These are phyloP conservation scores for Microcebus lehilahytsara DNA, from an alignment of 2,113 vertebrate genomes.

Conservation along the genomic window DNA sequence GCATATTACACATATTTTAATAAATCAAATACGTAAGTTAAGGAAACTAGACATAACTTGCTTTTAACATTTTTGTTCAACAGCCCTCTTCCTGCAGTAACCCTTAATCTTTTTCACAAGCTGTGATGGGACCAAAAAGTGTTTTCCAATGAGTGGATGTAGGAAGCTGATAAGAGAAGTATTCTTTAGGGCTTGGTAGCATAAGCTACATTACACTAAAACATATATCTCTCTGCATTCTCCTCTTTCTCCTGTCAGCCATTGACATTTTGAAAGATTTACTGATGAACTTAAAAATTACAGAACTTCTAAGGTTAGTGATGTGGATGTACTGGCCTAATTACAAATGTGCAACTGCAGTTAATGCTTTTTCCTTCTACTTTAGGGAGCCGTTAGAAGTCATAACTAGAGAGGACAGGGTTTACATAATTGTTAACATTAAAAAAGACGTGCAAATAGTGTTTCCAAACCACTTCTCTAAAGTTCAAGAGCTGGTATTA, in stretches of 20 bases:
- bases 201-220: constrained; percentile 43
- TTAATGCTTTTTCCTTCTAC: background rate
- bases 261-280: constrained; percentile 75
- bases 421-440: constrained; percentile 14
- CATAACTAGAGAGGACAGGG: background rate
- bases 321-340: constrained; percentile 3
- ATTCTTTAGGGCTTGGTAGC: background rate
- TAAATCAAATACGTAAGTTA: background rate
- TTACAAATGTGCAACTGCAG: constrained; percentile 1
- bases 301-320: constrained; percentile 23
- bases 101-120: constrained; percentile 56
- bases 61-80: constrained; percentile 46
- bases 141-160: constrained; percentile 54
- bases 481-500: constrained; percentile 22
- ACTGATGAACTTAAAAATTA: constrained; percentile 60
- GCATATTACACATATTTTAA: background rate
- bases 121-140: background rate
- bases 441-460: constrained; percentile 6
- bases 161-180: constrained; percentile 55
- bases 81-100: constrained; percentile 46
- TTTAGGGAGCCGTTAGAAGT: background rate
- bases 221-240: constrained; percentile 29
- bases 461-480: constrained; percentile 20
- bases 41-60: constrained; percentile 30
- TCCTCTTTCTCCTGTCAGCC: constrained; percentile 62